These are phyloP conservation scores for Gasteruption jaculator DNA, from an alignment of 2,888 invertebrate genomes.

Conservation along the genomic window DNA sequence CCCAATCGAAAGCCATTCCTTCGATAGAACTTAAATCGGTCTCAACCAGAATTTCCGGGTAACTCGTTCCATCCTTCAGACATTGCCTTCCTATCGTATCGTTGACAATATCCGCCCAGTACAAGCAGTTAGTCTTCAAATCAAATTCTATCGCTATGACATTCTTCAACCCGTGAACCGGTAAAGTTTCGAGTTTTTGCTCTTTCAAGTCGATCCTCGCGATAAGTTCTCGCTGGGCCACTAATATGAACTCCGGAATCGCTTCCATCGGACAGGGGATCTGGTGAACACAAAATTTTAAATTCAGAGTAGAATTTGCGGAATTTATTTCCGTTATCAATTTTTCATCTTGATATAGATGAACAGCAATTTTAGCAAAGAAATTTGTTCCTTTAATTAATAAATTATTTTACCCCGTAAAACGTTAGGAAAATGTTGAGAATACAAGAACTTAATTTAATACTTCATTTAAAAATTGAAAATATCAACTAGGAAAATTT, in stretches of 20 bases:
- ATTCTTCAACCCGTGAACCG: constrained; percentile 68
- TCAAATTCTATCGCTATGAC: constrained; percentile 87
- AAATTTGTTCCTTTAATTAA: background rate
- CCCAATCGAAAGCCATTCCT: constrained; percentile 87
- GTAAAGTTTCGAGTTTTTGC: constrained; percentile 60
- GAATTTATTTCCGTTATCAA: background rate
- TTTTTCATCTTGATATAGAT: background rate
- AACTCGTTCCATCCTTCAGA: constrained; percentile 61
- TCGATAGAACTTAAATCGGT: constrained; percentile 76
- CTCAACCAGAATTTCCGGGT: constrained; percentile 69
- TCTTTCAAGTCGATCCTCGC: constrained; percentile 66
- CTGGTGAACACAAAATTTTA: too few relatives aligned
- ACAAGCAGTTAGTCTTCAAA: constrained; percentile 77
- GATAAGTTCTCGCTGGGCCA: constrained; percentile 74
- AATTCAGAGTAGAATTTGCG: too few relatives aligned
- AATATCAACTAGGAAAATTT: too few relatives aligned
- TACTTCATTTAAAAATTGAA: too few relatives aligned
- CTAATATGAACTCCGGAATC: constrained; percentile 72
- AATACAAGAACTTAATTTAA: background rate
- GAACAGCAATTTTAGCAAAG: background rate
- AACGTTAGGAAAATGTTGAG: background rate
- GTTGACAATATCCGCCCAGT: constrained; percentile 81
- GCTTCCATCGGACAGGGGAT: constrained; percentile 68
- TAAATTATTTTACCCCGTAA: background rate
- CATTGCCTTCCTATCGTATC: constrained; percentile 77